phyloP scores from a whole-genome alignment of 2,797 vertebrate species.

The Lepidocolaptes lacrymiger region DNA sequence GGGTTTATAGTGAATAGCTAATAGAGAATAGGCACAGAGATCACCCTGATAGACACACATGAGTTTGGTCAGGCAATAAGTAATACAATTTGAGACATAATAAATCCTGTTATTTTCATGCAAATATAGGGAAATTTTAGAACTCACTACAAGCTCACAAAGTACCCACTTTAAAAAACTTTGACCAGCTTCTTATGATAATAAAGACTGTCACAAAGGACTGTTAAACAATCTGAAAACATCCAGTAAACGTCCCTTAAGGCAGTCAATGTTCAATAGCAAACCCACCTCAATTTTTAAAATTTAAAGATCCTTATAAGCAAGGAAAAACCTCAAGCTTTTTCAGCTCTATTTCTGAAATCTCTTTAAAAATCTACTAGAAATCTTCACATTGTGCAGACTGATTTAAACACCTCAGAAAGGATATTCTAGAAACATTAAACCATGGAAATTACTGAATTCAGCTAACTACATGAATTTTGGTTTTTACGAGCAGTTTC shows the following conservation, averaged over 20 bases:
- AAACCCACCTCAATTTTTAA: neutral
- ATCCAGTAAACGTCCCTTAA: neutral
- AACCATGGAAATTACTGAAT: neutral
- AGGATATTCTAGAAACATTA: neutral
- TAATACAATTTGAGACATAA: neutral
- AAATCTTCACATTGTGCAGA: neutral
- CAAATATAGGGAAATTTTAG: neutral
- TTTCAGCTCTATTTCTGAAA: neutral
- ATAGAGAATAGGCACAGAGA: neutral
- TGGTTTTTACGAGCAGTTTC: accelerated
- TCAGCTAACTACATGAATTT: neutral
- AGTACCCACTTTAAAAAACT: accelerated
- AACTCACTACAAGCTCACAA: neutral
- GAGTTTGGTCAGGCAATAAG: neutral
- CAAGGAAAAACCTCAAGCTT: neutral
- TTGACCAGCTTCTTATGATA: neutral
- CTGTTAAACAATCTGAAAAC: neutral
- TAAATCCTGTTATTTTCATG: neutral
- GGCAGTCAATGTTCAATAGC: neutral
- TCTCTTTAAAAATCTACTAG: neutral
- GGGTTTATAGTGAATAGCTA: neutral
- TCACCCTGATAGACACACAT: neutral
- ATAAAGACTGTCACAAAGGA: neutral
- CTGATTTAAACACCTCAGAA: neutral
- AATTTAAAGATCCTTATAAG: neutral